phyloP scores from a whole-genome alignment of 2,113 vertebrate genomes.

The Typhlomys cinereus region DNA sequence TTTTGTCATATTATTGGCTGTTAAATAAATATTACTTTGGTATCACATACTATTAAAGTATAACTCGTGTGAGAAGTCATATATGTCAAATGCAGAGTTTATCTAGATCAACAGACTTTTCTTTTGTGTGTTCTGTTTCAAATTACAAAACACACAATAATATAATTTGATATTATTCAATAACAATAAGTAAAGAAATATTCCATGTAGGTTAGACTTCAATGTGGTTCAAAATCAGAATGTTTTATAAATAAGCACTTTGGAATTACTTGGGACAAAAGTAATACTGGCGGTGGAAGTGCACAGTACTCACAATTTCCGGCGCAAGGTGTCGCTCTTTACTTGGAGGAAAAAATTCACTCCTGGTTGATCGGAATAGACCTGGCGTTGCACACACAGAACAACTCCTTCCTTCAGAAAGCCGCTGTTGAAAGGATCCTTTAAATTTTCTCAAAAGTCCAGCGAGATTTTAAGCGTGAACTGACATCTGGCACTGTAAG shows the following conservation, averaged over 20 bases:
- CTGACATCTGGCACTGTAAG: background rate
- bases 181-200: background rate
- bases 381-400: background rate
- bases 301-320: conserved; percentile 62
- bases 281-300: background rate
- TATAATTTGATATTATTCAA: conserved; percentile 13
- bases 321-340: conserved; percentile 79
- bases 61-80: conserved; percentile 25
- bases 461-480: background rate
- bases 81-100: background rate
- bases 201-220: background rate
- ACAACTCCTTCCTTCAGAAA: conserved; percentile 24
- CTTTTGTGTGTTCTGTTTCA: conserved; percentile 23
- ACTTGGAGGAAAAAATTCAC: conserved; percentile 46
- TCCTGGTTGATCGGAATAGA: background rate
- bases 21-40: background rate
- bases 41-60: background rate
- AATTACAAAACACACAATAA: background rate
- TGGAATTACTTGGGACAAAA: conserved; percentile 22
- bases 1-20: conserved; percentile 32
- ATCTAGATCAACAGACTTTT: background rate
- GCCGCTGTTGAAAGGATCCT: conserved; percentile 17
- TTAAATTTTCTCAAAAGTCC: conserved; percentile 44
- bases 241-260: background rate
- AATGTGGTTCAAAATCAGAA: conserved; percentile 1